Evolutionary conservation across 2,113 vertebrate genomes (phyloP), one percentile per base, ranked within the genome.

Genomic region (Daphoenositta chrysoptera): DNA sequence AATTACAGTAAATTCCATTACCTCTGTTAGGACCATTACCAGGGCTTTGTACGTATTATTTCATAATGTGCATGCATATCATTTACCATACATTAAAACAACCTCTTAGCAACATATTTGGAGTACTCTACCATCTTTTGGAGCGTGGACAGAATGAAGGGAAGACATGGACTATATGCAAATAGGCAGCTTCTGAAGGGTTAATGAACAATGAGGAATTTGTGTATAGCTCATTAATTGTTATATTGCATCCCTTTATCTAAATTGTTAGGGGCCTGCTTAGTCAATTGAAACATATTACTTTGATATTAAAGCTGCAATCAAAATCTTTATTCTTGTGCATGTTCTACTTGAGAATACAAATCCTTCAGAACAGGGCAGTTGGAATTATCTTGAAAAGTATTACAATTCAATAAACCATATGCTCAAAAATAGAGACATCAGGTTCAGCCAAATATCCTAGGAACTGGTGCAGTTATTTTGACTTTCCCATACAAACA

Each of bases 271-370:
- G 96, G 95, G 92, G 90, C 64, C 96, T 97, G 95, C 91, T 97
- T 98, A 97, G 94, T 97, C 93, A 94, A 94, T 97, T 97, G 96
- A 97, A 98, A 98, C 92, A 64, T 95, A 98, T 91, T 98, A 96
- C 90, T 97, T 97, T 97, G 95, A 97, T 98, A 97, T 96, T 97
- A 97, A 97, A 97, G 86, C 96, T 95, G 88, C 81, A 96, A 96
- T 92, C 73, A 93, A 96, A 95, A 95, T 91, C 95, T 97, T 98
- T 96, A 93, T 98, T 97, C 97, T 96, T 95, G 75, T 89, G 64
- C 87, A 93, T 92, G 85, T 96, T 97, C 92, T 96, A 94, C 92
- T 96, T 77, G 94, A 93, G 94, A 97, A 97, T 96, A 93, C 68
- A 95, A 96, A 96, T 95, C 80, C 93, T 95, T 96, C 66, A 63